Conservation (phyloP, 2,113 vertebrate species). For the Colaptes auratus region DNA sequence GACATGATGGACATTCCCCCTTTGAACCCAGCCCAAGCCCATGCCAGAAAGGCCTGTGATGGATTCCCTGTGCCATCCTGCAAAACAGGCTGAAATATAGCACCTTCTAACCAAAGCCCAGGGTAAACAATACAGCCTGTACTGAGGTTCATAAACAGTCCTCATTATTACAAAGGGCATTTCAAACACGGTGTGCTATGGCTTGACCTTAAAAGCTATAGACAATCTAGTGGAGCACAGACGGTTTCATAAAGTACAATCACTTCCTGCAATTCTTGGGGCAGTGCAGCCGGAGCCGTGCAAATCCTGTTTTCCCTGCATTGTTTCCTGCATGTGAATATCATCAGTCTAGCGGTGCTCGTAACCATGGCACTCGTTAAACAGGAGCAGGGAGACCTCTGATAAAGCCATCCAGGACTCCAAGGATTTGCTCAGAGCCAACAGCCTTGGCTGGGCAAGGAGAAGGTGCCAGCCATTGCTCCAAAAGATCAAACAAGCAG, state of each 20-base stretch:
- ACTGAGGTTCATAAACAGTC: constrained; percentile 80
- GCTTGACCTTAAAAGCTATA: constrained; percentile 84
- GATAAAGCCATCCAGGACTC: constrained; percentile 73
- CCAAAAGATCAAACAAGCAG: background rate
- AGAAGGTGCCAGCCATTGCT: background rate
- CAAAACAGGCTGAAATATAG: constrained; percentile 67
- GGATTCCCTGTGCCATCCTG: constrained; percentile 75
- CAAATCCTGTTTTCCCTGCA: constrained; percentile 98
- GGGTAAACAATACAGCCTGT: constrained; percentile 83
- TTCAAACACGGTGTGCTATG: constrained; percentile 76
- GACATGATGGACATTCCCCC: constrained; percentile 56
- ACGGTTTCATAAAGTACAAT: constrained; percentile 97
- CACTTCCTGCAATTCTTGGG: constrained; percentile 99
- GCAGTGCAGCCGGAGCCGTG: constrained; percentile 92
- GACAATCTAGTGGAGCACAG: constrained; percentile 91
- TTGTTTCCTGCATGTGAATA: constrained; percentile 91
- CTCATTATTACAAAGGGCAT: constrained; percentile 83
- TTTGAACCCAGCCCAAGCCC: constrained; percentile 71
- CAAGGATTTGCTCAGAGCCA: constrained; percentile 49
- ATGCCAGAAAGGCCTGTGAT: constrained; percentile 73
- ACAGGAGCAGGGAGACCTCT: constrained; percentile 68
- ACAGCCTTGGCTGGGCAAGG: background rate
- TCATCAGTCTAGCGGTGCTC: constrained; percentile 78
- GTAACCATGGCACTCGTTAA: constrained; percentile 87
- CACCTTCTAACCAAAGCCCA: constrained; percentile 68